These are phyloP conservation scores for Notamacropus eugenii DNA, from an alignment of 2,797 vertebrate genomes.

Conservation along the genomic window DNA sequence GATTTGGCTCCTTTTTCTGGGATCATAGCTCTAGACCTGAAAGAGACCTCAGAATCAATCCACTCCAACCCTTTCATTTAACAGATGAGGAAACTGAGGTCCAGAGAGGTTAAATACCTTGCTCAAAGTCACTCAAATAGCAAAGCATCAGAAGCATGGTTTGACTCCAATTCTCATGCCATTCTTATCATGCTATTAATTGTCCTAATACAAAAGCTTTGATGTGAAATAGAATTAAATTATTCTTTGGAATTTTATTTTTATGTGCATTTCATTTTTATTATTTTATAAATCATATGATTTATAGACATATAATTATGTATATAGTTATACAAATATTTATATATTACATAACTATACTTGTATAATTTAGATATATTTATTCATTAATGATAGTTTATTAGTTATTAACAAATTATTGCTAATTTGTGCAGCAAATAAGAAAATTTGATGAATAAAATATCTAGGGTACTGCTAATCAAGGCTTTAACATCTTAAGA, in stretches of 20 bases:
- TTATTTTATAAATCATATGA: background rate
- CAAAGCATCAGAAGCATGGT: background rate
- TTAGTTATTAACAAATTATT: background rate
- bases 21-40: background rate
- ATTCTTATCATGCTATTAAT: background rate
- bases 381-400: background rate
- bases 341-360: background rate
- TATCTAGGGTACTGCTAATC: background rate
- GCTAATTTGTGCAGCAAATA: background rate
- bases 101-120: background rate
- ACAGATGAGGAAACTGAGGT: background rate
- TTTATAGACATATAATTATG: background rate
- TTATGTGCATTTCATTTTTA: background rate
- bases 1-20: background rate
- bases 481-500: background rate
- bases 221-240: background rate
- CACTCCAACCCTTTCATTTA: background rate
- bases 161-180: background rate
- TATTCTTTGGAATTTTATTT: background rate
- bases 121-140: background rate
- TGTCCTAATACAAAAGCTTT: background rate
- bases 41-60: background rate
- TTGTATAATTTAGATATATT: background rate
- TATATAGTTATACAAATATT: background rate
- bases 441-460: background rate